These are phyloP conservation scores for Balaeniceps rex DNA, from an alignment of 2,113 vertebrate genomes.

Conservation along the genomic window DNA sequence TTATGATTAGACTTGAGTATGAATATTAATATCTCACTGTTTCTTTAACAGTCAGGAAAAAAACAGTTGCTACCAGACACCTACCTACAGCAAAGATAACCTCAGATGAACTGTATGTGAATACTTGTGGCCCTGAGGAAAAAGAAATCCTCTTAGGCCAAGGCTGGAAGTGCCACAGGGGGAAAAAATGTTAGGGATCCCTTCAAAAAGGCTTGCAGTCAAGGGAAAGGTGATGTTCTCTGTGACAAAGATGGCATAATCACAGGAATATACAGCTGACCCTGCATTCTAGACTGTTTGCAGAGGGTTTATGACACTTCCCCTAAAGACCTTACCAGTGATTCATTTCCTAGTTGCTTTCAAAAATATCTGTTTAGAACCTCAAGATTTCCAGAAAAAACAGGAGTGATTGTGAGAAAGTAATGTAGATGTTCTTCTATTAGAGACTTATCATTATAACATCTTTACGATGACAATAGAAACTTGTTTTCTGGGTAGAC, in stretches of 20 bases:
- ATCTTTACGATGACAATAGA: neutral
- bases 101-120: neutral
- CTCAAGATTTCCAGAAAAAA: neutral
- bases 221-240: neutral
- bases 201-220: neutral
- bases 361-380: neutral
- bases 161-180: neutral
- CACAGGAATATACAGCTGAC: neutral
- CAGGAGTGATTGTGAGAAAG: neutral
- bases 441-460: neutral
- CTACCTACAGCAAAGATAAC: neutral
- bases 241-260: neutral
- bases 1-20: neutral
- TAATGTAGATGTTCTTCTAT: neutral
- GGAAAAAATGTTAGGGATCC: neutral
- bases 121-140: neutral
- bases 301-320: neutral
- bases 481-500: neutral
- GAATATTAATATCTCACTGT: neutral
- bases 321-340: neutral
- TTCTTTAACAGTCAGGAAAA: neutral
- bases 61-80: neutral
- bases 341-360: neutral
- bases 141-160: neutral
- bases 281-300: neutral